Base-by-base conservation (phyloP, 2,888 invertebrate genomes). In the Pristionchus maxplancki region DNA sequence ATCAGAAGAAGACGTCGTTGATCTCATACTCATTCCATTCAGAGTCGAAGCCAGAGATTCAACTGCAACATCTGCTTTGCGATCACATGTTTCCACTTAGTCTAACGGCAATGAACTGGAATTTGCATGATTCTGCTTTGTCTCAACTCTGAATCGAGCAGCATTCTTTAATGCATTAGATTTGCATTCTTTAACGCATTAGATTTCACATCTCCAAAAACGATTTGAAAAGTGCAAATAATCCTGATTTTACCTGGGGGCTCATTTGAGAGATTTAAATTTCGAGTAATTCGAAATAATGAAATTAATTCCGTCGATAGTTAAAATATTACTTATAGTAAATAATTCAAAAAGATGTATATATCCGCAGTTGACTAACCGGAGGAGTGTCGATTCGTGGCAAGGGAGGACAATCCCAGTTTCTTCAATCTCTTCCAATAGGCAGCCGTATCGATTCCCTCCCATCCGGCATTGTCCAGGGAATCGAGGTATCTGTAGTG, bases 401-500 rank as follows among this genome's bases (percentile, higher is more conserved):
- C 91, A 34, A 91, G 88, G 5, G 91, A 91, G 2, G 91, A 90
- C 20, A 91, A 74, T 28, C 92, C 93, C n/a, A 93, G 87, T 50
- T 91, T 92, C 86, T 94, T 92, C 64, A 93, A 89, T 88, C 92
- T 90, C 62, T 92, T 92, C 92, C 95, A 93, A 92, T 96, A 96
- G 58, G 93, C 94, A 67, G 95, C 94, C 89, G 96, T 95, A 95
- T 97, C 97, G 89, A 96, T 95, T 85, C 96, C 96, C 95, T 97
- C 97, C 97, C 97, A 97, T 92, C 96, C 91, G 92, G 95, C 95
- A 95, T 97, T 96, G 96, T 96, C 91, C 95, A 95, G 89, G 13
- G 95, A 94, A 58, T 94, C 93, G 90, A 95, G 94, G 90, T 93
- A 93, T 74, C 93, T 93, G 86, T 0, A 71, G 31, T 11, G n/a